Evolutionary conservation across 2,888 invertebrate species (phyloP).

Genomic region (Drosophila multiciliata): DNA sequence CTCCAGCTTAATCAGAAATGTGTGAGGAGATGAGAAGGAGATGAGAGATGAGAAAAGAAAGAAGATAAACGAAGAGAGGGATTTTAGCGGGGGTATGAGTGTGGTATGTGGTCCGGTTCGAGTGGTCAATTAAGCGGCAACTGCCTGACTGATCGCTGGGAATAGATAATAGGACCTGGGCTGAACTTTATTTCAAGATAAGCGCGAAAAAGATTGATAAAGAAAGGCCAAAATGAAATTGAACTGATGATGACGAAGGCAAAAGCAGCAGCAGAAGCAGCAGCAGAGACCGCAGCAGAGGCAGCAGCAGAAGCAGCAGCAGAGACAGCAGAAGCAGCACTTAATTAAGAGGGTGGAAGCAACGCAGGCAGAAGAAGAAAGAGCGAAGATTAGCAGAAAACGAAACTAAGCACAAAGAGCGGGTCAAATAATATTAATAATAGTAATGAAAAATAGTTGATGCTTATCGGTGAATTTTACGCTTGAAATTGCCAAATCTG

Average conservation of each 20-base stretch:
- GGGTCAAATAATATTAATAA: constrained; percentile 4
- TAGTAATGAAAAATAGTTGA: constrained; percentile 29
- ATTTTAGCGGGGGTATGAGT: background rate
- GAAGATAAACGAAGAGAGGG: constrained; percentile 10
- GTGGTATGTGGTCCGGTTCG: constrained; percentile 40
- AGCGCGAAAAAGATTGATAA: constrained; percentile 81
- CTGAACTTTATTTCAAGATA: constrained; percentile 83
- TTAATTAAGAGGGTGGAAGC: constrained; percentile 74
- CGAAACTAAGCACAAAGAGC: constrained; percentile 1
- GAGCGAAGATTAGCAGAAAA: constrained; percentile 3
- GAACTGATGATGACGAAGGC: constrained; percentile 33
- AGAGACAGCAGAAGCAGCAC: constrained; percentile 9
- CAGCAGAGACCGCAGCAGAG: constrained; percentile 13
- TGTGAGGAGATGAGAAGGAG: constrained; percentile 24
- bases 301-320: constrained; percentile 13
- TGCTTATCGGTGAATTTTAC: constrained; percentile 45
- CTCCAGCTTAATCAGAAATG: constrained; percentile 32
- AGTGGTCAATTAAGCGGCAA: constrained; percentile 70
- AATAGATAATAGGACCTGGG: constrained; percentile 82
- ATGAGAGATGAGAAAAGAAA: constrained; percentile 11
- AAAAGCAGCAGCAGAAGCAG: constrained; percentile 13
- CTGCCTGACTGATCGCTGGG: constrained; percentile 76
- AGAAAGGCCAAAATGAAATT: constrained; percentile 65
- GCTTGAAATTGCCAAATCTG: constrained; percentile 38
- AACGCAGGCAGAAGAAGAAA: background rate